A percentile compares a stretch with the other conserved stretches of the same genome.
These are phyloP conservation scores for Hemichromis elongatus DNA, from an alignment of 2,113 vertebrate species.

Conservation along the genomic window DNA sequence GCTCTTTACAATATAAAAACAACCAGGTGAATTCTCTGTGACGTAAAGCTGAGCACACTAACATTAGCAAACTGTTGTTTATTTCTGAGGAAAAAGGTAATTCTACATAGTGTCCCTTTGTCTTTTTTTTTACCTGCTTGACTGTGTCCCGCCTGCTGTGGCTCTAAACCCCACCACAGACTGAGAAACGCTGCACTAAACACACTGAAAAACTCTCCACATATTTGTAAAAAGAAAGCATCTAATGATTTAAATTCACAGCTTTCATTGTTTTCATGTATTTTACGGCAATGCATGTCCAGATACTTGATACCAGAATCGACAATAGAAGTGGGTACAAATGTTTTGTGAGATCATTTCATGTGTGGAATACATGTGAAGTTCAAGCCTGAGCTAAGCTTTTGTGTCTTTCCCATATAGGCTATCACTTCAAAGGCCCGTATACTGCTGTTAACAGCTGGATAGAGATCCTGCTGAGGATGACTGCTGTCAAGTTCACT, in stretches of 20 bases:
- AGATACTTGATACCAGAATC: not conserved
- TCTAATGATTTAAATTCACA: not conserved
- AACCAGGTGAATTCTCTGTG: not conserved
- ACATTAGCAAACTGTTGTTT: not conserved
- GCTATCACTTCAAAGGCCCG: conserved; percentile 28
- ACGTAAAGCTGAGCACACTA: not conserved
- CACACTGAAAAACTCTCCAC: not conserved
- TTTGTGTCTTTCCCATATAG: conserved; percentile 17
- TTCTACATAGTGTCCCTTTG: not conserved
- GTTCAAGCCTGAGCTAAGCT: conserved; percentile 31
- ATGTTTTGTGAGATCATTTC: not conserved
- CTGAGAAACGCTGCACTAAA: not conserved
- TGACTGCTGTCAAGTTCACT: conserved; percentile 48
- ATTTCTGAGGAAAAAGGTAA: not conserved
- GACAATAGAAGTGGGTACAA: not conserved
- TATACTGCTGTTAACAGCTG: conserved; percentile 48
- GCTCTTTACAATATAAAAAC: not conserved
- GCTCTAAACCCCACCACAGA: not conserved
- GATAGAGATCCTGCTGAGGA: conserved; percentile 26
- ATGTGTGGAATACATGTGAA: not conserved
- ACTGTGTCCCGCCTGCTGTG: not conserved
- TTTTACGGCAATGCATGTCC: not conserved
- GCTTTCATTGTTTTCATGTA: not conserved
- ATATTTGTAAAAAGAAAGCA: not conserved
- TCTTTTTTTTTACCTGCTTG: not conserved